These are phyloP conservation scores for Zaprionus capensis DNA, from an alignment of 1,140 invertebrate species.

Conservation along the genomic window DNA sequence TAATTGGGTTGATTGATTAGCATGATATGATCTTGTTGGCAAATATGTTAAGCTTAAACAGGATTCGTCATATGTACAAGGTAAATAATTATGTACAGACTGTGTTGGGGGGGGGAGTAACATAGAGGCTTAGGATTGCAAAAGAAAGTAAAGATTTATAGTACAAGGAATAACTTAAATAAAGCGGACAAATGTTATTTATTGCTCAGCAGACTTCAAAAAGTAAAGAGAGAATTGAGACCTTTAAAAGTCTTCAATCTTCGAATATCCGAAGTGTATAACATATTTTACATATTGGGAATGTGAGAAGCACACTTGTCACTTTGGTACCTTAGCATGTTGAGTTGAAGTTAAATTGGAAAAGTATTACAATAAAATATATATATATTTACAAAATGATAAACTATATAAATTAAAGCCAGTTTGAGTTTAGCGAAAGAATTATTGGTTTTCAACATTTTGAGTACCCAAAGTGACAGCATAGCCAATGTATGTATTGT, in stretches of 20 bases:
- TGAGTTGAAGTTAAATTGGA: neutral
- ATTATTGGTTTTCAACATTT: slow-evolving; percentile 20
- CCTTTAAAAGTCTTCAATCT: slow-evolving; percentile 1
- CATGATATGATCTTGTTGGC: slow-evolving; percentile 7
- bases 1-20: slow-evolving; percentile 43
- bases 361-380: slow-evolving; percentile 6
- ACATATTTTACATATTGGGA: slow-evolving; percentile 23
- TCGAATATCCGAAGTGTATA: slow-evolving; percentile 7
- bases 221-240: neutral
- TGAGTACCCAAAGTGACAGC: slow-evolving; percentile 47
- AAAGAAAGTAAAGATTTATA: neutral
- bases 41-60: slow-evolving; percentile 26
- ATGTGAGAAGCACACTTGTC: slow-evolving; percentile 34
- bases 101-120: neutral
- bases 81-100: slow-evolving; percentile 52
- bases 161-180: neutral
- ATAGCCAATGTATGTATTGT: slow-evolving; percentile 35
- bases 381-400: slow-evolving; percentile 20
- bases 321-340: slow-evolving; percentile 53
- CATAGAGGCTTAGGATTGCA: neutral
- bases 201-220: neutral
- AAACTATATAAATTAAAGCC: neutral
- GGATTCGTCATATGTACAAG: slow-evolving; percentile 54
- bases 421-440: neutral
- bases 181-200: slow-evolving; percentile 1